Conservation (phyloP, 1,140 invertebrate species). For the Chrysomallon squamiferum region DNA sequence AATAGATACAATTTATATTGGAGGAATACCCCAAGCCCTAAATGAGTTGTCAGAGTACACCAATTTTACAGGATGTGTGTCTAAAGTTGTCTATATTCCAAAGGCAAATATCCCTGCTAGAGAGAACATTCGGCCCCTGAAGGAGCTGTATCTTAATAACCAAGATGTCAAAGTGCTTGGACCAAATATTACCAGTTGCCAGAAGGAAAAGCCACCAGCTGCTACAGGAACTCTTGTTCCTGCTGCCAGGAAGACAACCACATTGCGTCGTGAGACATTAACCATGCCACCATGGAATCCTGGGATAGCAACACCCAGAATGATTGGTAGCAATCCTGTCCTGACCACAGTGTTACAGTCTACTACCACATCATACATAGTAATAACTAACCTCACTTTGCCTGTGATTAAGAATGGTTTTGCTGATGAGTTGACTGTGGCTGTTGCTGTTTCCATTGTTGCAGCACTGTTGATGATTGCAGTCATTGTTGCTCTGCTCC, state of each 20-base stretch:
- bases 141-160: constrained; percentile 15
- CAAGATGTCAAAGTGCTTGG: constrained; percentile 14
- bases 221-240: neutral
- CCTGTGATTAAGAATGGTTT: constrained; percentile 12
- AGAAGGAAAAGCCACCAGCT: neutral
- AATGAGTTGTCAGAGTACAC: constrained; percentile 5
- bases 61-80: constrained; percentile 45
- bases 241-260: neutral
- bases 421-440: constrained; percentile 40
- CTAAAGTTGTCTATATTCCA: constrained; percentile 21
- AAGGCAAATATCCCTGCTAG: neutral
- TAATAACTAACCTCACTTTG: constrained; percentile 13
- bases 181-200: constrained; percentile 9
- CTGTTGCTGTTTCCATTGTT: constrained; percentile 35
- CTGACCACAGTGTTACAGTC: constrained; percentile 8
- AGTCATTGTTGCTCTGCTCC: constrained; percentile 39
- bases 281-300: constrained; percentile 52
- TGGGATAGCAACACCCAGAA: constrained; percentile 29
- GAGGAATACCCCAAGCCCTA: constrained; percentile 9
- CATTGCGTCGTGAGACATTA: constrained; percentile 16
- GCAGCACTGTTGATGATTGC: constrained; percentile 38
- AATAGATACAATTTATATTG: constrained; percentile 27
- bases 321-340: constrained; percentile 22
- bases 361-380: constrained; percentile 13
- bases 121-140: constrained; percentile 15